Base-by-base conservation (phyloP, 2,797 vertebrate species). In the Lacerta viridis region DNA sequence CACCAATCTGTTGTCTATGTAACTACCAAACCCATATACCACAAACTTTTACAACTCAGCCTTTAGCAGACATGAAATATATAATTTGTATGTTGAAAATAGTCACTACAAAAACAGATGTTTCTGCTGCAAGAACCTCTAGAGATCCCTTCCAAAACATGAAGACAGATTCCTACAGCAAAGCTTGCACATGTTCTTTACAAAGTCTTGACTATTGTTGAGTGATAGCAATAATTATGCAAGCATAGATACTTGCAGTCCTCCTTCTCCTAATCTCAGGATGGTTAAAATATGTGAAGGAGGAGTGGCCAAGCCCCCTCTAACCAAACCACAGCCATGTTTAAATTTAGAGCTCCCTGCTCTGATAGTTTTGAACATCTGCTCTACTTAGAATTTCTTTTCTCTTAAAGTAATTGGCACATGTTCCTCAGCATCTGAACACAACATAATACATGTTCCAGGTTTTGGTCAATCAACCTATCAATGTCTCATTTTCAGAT, bases 1-100 rank as follows among this genome's bases (percentile, higher is more conserved):
- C 87, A 0, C 0, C 3, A 90, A 59, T 66, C 3, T 0, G 55
- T 80, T 7, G 0, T 72, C 29, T 83, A 81, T 1, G 1, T 90
- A 94, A 93, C 91, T 85, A 93, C 80, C 94, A 92, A 64, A 18
- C 76, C 64, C 89, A 92, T 92, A 90, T 93, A 88, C 93, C 91
- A 94, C 81, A n/a, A 81, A 85, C 87, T 91, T 89, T 90, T 81
- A 84, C 89, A 94, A 92, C 68, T 69, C 77, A 0, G 91, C 1
- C 87, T 86, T 85, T 61, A 78, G 82, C 85, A 78, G 91, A 91
- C 46, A 88, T 0, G 1, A 87, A 95, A 81, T 74, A 10, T 95
- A 20, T 95, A 95, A 96, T 94, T 96, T 95, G 87, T 91, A 86
- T 13, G 93, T 94, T 93, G 90, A 95, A 96, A 97, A 97, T 95